Conservation (phyloP, 1,140 invertebrate genomes). For the Steinernema feltiae region DNA sequence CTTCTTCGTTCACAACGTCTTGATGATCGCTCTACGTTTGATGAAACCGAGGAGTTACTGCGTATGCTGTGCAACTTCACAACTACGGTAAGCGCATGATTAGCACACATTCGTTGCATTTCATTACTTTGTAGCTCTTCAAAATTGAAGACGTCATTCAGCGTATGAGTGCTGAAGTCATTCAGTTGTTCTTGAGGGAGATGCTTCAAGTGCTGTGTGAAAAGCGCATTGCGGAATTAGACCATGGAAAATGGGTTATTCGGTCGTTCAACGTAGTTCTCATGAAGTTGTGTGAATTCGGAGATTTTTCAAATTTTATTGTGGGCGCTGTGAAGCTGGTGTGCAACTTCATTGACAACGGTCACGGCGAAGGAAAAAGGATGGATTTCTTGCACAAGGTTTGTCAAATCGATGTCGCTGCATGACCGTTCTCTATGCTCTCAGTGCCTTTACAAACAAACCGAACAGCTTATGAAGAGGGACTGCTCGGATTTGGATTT, state of each 20-base stretch:
- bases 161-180: not conserved
- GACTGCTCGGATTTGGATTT: not conserved
- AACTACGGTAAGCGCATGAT: not conserved
- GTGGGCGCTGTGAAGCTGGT: not conserved
- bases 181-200: not conserved
- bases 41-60: conserved; percentile 3
- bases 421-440: not conserved
- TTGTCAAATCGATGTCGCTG: conserved; percentile 13
- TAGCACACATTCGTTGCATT: too few species aligned
- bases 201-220: not conserved
- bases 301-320: not conserved
- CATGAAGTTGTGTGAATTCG: not conserved
- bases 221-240: not conserved
- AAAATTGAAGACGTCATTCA: not conserved
- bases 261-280: not conserved
- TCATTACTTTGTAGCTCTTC: not conserved
- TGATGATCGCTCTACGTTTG: conserved; percentile 5
- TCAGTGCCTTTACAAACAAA: conserved; percentile 20
- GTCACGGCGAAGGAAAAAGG: not conserved
- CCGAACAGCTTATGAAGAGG: not conserved
- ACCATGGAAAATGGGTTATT: not conserved
- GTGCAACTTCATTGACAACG: not conserved
- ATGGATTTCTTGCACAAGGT: conserved; percentile 18
- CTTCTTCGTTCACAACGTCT: conserved; percentile 14
- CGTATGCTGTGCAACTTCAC: conserved; percentile 16